A percentile compares a stretch with the other conserved stretches of the same genome.
These are phyloP conservation scores for Synanthedon vespiformis DNA, from an alignment of 2,888 invertebrate species.

Conservation along the genomic window DNA sequence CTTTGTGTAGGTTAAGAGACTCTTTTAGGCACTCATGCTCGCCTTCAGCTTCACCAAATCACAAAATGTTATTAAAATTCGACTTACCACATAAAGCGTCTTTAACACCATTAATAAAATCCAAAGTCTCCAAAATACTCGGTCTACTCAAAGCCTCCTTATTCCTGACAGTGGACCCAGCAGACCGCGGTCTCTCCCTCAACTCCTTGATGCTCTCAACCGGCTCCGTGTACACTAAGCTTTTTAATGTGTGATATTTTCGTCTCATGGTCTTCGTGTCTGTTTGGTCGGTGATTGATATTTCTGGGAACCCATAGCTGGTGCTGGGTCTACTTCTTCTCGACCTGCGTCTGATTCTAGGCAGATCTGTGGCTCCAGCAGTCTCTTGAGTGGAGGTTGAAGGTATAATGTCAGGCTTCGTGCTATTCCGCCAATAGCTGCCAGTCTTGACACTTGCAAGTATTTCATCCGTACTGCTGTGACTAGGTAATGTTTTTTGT, in stretches of 20 bases:
- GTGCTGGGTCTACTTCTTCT: conserved; percentile 39
- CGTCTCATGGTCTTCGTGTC: conserved; percentile 36
- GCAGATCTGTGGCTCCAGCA: conserved; percentile 18
- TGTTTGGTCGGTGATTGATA: conserved; percentile 46
- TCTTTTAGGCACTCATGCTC: too few relatives aligned
- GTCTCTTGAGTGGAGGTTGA: conserved; percentile 30
- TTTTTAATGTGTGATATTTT: conserved; percentile 40
- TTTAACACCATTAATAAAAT: conserved; percentile 59
- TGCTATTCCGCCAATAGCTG: conserved; percentile 49
- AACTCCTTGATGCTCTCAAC: conserved; percentile 52
- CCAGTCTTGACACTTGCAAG: conserved; percentile 49
- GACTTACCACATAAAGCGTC: conserved; percentile 52
- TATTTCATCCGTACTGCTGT: conserved; percentile 52
- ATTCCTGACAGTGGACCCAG: conserved; percentile 53
- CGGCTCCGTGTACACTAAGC: conserved; percentile 53
- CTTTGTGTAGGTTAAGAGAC: too few relatives aligned
- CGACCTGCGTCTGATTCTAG: conserved; percentile 35
- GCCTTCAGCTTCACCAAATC: not conserved
- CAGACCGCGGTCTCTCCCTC: conserved; percentile 50
- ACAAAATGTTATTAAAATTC: not conserved
- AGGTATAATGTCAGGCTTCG: conserved; percentile 59
- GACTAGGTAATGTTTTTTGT: conserved; percentile 26
- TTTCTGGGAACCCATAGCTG: conserved; percentile 54
- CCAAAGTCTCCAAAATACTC: conserved; percentile 54
- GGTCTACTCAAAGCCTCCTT: conserved; percentile 52